A percentile compares a stretch with the other conserved stretches of the same genome.
Evolutionary conservation across 1,140 invertebrate species (phyloP).

Genomic region (Drosophila prosaltans): DNA sequence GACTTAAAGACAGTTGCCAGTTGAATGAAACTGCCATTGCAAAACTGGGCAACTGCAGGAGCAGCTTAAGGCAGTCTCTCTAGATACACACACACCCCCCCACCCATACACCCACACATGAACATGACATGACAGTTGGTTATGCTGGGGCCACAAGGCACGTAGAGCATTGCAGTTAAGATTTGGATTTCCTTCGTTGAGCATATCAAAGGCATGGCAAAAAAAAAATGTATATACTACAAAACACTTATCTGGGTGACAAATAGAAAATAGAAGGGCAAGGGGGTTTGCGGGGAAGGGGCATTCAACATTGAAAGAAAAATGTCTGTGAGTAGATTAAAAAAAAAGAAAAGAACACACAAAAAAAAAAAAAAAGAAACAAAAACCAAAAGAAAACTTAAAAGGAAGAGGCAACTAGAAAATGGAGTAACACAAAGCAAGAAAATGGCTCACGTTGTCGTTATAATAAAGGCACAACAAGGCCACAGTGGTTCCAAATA

Average conservation of each 20-base stretch:
- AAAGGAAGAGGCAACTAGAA: slow-evolving; percentile 40
- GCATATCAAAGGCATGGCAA: slow-evolving; percentile 51
- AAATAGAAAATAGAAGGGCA: slow-evolving; percentile 62
- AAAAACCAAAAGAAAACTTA: slow-evolving; percentile 28
- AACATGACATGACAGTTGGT: slow-evolving; percentile 67
- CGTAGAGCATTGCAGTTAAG: slow-evolving; percentile 79
- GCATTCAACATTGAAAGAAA: slow-evolving; percentile 69
- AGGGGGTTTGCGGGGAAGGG: not conserved
- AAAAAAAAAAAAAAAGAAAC: slow-evolving; percentile 8
- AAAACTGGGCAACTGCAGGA: slow-evolving; percentile 34
- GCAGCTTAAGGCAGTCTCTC: not conserved
- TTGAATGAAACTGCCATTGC: slow-evolving; percentile 65
- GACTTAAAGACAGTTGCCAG: slow-evolving; percentile 73
- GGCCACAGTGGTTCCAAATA: slow-evolving; percentile 12
- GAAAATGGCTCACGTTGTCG: slow-evolving; percentile 69
- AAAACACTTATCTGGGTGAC: slow-evolving; percentile 80
- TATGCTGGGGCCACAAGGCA: slow-evolving; percentile 62
- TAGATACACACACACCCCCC: slow-evolving; percentile 1
- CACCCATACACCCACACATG: slow-evolving; percentile 31
- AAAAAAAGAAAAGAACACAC: slow-evolving; percentile 33
- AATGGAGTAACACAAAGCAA: slow-evolving; percentile 66
- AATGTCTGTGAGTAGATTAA: slow-evolving; percentile 77
- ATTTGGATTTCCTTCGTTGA: slow-evolving; percentile 73
- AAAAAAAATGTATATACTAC: slow-evolving; percentile 65
- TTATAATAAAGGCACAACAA: slow-evolving; percentile 70